Conservation (phyloP, 2,888 invertebrate genomes). For the Spodoptera exigua region DNA sequence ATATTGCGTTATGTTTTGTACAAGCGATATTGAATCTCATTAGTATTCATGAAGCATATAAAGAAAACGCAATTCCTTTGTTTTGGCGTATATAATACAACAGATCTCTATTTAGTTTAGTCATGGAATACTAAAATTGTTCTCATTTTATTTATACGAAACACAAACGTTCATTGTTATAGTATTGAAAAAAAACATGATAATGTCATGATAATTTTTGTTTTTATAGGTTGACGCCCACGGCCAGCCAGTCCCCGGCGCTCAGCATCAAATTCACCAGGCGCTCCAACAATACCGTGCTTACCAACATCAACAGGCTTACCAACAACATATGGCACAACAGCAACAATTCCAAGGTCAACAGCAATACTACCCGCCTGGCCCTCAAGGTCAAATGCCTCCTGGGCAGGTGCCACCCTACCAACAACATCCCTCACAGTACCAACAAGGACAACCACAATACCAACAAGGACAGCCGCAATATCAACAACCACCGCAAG, state of each 20-base stretch:
- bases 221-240: slow-evolving; percentile 77
- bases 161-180: no score
- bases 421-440: slow-evolving; percentile 62
- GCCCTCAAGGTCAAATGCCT: slow-evolving; percentile 58
- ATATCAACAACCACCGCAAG: slow-evolving; percentile 30
- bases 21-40: no score
- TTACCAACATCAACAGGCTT: slow-evolving; percentile 70
- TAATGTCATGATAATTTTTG: not conserved
- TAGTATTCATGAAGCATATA: no score
- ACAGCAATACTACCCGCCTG: slow-evolving; percentile 55
- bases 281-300: slow-evolving; percentile 73
- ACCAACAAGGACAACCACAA: slow-evolving; percentile 49
- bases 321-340: slow-evolving; percentile 54
- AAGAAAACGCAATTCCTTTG: no score
- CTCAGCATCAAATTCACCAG: slow-evolving; percentile 80
- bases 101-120: no score
- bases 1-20: no score
- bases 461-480: slow-evolving; percentile 33
- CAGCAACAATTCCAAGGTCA: slow-evolving; percentile 56
- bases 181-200: not conserved
- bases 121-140: no score
- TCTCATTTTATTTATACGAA: no score
- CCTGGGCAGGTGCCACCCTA: slow-evolving; percentile 66
- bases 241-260: slow-evolving; percentile 80
- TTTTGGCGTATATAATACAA: no score